phyloP scores from a whole-genome alignment of 2,113 vertebrate species.

The Crotophaga sulcirostris region DNA sequence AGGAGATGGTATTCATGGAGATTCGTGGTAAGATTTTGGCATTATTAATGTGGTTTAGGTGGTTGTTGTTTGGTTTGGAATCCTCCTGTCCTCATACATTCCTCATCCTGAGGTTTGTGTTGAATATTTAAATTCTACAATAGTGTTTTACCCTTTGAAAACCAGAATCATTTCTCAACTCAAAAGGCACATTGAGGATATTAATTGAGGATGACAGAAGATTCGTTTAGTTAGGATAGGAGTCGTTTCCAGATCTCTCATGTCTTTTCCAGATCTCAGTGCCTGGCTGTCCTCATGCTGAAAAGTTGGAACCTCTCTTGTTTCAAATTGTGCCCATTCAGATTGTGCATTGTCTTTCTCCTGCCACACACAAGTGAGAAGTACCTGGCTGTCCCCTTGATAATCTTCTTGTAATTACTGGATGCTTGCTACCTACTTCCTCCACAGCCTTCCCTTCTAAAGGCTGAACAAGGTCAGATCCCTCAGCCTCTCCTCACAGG shows the following conservation, averaged over 20 bases:
- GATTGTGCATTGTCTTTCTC: not conserved
- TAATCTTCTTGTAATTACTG: not conserved
- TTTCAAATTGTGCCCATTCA: not conserved
- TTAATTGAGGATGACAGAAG: not conserved
- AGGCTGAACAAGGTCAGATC: fast-evolving
- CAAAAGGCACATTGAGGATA: not conserved
- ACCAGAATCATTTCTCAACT: not conserved
- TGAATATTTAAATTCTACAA: not conserved
- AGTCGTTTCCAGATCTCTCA: not conserved
- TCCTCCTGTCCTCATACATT: not conserved
- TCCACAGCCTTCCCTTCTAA: not conserved
- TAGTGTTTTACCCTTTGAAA: not conserved
- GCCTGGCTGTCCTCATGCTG: not conserved
- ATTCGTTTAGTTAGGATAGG: not conserved
- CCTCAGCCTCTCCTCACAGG: not conserved
- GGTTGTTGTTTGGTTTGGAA: not conserved
- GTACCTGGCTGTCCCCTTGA: not conserved
- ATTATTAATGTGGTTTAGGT: not conserved
- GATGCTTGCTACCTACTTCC: not conserved
- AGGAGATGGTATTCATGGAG: not conserved
- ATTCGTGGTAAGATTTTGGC: not conserved
- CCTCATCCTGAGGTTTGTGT: not conserved
- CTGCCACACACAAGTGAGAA: not conserved
- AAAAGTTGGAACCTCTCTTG: not conserved
- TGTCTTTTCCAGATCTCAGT: not conserved